Evolutionary conservation across 2,888 invertebrate species (phyloP), one percentile per base, ranked within the genome.

Genomic region (Ectropis crepuscularia): DNA sequence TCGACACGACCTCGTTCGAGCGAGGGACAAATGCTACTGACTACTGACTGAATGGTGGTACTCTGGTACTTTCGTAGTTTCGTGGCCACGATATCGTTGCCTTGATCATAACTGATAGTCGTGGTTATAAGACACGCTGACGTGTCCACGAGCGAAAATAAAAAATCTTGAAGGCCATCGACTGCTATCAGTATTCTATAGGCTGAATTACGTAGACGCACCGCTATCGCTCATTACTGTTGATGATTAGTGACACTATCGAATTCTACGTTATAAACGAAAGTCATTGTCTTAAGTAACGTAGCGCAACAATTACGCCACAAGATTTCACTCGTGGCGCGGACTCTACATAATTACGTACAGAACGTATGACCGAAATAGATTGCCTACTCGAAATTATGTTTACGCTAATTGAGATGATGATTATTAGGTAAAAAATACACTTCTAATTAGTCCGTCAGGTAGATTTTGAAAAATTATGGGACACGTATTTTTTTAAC

Each of bases 161-260:
- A 49, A 37, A 58, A 49, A 57, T 16, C 46, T 53, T 53, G 57
- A 53, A 63, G 63, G 63, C 16, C 53, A 38, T 42, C 2, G 46
- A 45, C 54, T 53, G 36, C 38, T 16, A 11, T 45, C 11, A 7
- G 53, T 36, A 10, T 53, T 11, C 6, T 49, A 49, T 38, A 7
- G 7, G 9, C 8, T 39, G 12, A 2, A 39, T 39, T 50, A 39
- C 9, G 38, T 50, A 12, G 38, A 49, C 6, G 28, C 11, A 38
- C 0, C 41, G 10, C 7, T 41, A 5, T 5, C 41, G 7, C 9
- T 8, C 41, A 8, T 41, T 41, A 41, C 16, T 5, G 10, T 57
- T 28, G n/a, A 6, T 51, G 16, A 28, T 28, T 28, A 28, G 16
- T 28, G 16, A 28, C 16, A 28, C 16, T 28, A 28, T 28, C 16